Base-by-base conservation (phyloP, 1,140 invertebrate genomes). In the Pseudomyrmex gracilis region DNA sequence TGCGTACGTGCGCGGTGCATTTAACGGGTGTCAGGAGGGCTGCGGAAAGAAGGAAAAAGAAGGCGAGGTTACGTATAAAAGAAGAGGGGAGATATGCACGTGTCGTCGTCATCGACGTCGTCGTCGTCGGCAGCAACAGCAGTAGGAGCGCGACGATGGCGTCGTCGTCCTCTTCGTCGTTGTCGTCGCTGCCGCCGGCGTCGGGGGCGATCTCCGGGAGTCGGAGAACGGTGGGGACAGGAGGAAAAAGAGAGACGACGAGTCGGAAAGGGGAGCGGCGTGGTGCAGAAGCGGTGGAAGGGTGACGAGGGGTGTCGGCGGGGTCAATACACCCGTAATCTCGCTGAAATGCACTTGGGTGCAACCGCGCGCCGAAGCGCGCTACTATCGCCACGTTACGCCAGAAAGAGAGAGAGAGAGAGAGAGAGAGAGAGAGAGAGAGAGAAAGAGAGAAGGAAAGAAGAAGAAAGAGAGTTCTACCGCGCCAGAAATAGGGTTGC, bases 301-400 rank as follows among this genome's bases (percentile, higher is more conserved):
- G 57, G 77, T 78, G 78, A 87, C 82, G 86, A 88, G 86, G 83
- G 86, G 71, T 84, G 86, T 71, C 71, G 87, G 45, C 83, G 78
- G 84, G 86, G 87, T 89, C 84, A 85, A 89, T 85, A 82, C 73
- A 78, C 86, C 57, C 87, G 83, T 89, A 85, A 89, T 87, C 86
- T 87, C 82, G 85, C 68, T 87, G 86, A 84, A 87, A 87, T 87
- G 86, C 86, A 86, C 78, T 87, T 87, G 78, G 85, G 61, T 70
- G 86, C 86, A 83, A 83, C 78, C 84, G 68, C 70, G 70, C 78
- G 68, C 64, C 82, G 68, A 83, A 55, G 85, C 80, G 83, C 84
- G 83, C 66, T 87, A 67, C 80, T 83, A 78, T 87, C 87, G 85
- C 45, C 49, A 63, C 74, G 64, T 74, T 86, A 71, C 71, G 77